These are phyloP conservation scores for Drosophila rhopaloa DNA, from an alignment of 1,140 invertebrate species.

Conservation along the genomic window DNA sequence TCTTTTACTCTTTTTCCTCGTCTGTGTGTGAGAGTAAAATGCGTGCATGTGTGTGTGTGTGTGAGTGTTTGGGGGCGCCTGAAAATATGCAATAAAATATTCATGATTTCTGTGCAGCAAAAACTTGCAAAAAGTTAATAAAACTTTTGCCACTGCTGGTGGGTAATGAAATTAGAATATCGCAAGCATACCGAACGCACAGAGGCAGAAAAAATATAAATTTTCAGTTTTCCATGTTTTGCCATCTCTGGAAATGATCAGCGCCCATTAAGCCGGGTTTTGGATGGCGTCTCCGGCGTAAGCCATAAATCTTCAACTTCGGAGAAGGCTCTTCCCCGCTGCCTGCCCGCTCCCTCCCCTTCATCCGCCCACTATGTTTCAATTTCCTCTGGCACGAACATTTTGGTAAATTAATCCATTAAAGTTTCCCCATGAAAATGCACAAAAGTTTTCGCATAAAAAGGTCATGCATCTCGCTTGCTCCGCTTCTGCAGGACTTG, in stretches of 20 bases:
- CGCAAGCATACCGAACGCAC: conserved; percentile 6
- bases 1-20: conserved; percentile 28
- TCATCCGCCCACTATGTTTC: conserved; percentile 50
- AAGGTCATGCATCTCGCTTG: conserved; percentile 20
- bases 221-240: conserved; percentile 40
- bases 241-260: conserved; percentile 56
- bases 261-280: conserved; percentile 32
- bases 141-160: conserved; percentile 55
- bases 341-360: background rate
- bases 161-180: conserved; percentile 59
- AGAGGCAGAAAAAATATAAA: conserved; percentile 8
- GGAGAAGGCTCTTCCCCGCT: conserved; percentile 20
- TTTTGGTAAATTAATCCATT: conserved; percentile 80
- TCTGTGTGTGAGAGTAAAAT: background rate
- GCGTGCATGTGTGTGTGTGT: background rate
- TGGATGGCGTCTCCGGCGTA: conserved; percentile 5
- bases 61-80: background rate
- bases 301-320: conserved; percentile 32
- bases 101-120: conserved; percentile 51
- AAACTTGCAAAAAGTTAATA: conserved; percentile 65
- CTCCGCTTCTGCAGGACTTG: conserved; percentile 4
- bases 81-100: conserved; percentile 70
- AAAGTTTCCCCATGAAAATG: conserved; percentile 79
- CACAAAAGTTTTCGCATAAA: conserved; percentile 81
- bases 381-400: conserved; percentile 73